Percentiles rank a stretch among this genome's conserved stretches.
phyloP scores from a whole-genome alignment of 2,888 invertebrate species.

The Leucophenga maculata region DNA sequence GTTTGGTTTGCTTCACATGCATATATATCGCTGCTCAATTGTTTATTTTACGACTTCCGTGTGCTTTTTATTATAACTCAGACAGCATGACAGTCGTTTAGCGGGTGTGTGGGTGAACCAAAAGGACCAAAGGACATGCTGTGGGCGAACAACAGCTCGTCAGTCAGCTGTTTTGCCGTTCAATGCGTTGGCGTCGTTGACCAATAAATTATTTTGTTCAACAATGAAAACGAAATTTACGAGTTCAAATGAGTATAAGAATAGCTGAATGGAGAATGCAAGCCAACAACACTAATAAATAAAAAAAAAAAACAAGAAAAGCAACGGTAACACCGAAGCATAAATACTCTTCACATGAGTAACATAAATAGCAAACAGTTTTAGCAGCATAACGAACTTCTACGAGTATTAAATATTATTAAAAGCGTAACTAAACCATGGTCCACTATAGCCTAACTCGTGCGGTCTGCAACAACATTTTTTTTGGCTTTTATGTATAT shows the following conservation, averaged over 20 bases:
- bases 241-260: constrained; percentile 5
- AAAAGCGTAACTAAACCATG: too few relatives aligned
- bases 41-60: constrained; percentile 52
- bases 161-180: constrained; percentile 23
- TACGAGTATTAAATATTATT: too few relatives aligned
- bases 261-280: neutral
- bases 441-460: too few relatives aligned
- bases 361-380: too few relatives aligned
- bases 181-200: constrained; percentile 10
- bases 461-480: too few relatives aligned
- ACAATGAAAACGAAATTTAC: constrained; percentile 34
- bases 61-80: constrained; percentile 22
- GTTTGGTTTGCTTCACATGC: constrained; percentile 10
- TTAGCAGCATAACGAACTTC: too few relatives aligned
- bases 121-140: too few relatives aligned
- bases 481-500: too few relatives aligned
- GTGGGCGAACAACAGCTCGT: neutral
- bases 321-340: too few relatives aligned
- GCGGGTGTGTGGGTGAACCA: neutral
- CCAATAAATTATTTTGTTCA: constrained; percentile 35
- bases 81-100: constrained; percentile 28
- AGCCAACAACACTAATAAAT: neutral
- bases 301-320: neutral
- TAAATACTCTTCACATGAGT: too few relatives aligned
- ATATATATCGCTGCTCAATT: constrained; percentile 41